Percentiles rank a stretch among this genome's conserved stretches.
phyloP scores from a whole-genome alignment of 1,140 invertebrate species.

The Psilanteris sp. region DNA sequence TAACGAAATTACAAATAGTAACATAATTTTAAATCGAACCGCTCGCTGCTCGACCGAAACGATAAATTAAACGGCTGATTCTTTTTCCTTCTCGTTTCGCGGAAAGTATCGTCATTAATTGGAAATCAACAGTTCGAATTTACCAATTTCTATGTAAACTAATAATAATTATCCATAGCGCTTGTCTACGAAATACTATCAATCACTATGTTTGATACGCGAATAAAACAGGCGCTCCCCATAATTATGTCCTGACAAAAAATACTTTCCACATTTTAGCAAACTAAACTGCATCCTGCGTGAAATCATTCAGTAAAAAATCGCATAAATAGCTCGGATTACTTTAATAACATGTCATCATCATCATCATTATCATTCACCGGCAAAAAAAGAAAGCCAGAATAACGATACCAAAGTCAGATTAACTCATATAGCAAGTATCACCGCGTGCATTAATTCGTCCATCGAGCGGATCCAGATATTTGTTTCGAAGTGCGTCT shows the following conservation, averaged over 20 bases:
- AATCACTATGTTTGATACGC: constrained; percentile 32
- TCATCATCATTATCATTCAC: constrained; percentile 34
- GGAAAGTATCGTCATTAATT: too few species aligned
- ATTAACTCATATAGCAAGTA: constrained; percentile 36
- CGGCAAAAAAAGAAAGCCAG: constrained; percentile 9
- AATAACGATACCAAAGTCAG: constrained; percentile 15
- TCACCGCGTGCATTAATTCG: constrained; percentile 15
- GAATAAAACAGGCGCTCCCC: constrained; percentile 19
- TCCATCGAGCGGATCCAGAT: constrained; percentile 16
- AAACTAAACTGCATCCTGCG: constrained; percentile 43
- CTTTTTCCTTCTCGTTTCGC: too few species aligned
- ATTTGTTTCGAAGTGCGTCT: constrained; percentile 18
- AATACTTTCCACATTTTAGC: constrained; percentile 36
- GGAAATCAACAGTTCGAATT: neutral
- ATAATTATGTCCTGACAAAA: constrained; percentile 25
- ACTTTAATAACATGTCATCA: constrained; percentile 48
- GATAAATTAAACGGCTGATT: too few species aligned
- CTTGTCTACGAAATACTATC: constrained; percentile 11
- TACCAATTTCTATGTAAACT: constrained; percentile 5
- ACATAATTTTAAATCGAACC: neutral
- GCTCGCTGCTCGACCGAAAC: too few species aligned
- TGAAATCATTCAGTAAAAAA: constrained; percentile 46
- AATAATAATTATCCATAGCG: constrained; percentile 13
- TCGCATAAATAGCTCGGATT: constrained; percentile 36
- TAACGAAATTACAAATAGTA: too few species aligned